Conservation (phyloP, 2,888 invertebrate species). For the Ophion ellenae region DNA sequence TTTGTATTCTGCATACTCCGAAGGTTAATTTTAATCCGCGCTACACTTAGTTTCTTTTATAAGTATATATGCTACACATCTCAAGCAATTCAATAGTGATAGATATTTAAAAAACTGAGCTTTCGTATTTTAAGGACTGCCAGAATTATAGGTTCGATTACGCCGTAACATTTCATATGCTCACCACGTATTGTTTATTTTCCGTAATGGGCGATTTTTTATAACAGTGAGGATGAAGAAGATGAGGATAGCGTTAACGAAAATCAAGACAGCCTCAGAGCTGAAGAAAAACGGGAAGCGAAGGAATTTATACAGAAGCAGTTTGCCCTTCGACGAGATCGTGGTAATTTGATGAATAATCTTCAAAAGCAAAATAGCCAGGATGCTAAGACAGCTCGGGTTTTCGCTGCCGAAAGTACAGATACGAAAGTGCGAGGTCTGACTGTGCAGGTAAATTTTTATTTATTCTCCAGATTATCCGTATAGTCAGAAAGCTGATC, state of each 20-base stretch:
- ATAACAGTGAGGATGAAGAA: constrained; percentile 81
- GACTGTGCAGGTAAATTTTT: constrained; percentile 85
- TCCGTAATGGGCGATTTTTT: constrained; percentile 45
- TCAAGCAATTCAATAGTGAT: neutral
- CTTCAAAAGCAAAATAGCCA: constrained; percentile 84
- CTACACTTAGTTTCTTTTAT: too few species aligned
- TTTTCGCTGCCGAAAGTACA: constrained; percentile 90
- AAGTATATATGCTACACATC: neutral
- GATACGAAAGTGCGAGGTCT: constrained; percentile 91
- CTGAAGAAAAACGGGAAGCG: constrained; percentile 86
- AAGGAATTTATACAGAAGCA: constrained; percentile 91
- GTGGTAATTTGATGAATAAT: constrained; percentile 64
- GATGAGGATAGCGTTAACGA: constrained; percentile 73
- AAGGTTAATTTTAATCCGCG: too few species aligned
- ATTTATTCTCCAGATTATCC: neutral
- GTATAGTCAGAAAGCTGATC: constrained; percentile 1
- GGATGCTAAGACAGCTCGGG: constrained; percentile 87
- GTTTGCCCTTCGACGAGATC: constrained; percentile 88
- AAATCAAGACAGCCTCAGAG: constrained; percentile 83
- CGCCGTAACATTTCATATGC: neutral
- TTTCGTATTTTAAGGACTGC: neutral
- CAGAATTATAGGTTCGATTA: neutral
- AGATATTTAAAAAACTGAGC: neutral
- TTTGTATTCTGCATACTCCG: too few species aligned
- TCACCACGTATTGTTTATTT: neutral